These are phyloP conservation scores for Aelia acuminata DNA, from an alignment of 2,888 invertebrate species.

Conservation along the genomic window DNA sequence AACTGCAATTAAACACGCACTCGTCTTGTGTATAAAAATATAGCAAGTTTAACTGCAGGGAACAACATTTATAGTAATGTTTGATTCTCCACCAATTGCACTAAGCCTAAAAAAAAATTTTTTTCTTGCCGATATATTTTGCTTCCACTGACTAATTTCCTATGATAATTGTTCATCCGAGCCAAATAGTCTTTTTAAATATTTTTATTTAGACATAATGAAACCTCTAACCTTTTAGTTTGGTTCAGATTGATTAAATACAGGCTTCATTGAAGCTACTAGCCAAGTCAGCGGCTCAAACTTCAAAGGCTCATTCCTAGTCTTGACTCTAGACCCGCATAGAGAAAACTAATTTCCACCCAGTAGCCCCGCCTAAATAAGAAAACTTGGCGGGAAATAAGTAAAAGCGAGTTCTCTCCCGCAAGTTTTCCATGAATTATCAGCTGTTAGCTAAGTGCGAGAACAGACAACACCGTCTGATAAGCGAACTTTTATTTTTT, in stretches of 20 bases:
- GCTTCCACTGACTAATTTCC: no score
- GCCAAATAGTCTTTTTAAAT: no score
- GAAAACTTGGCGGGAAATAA: not conserved
- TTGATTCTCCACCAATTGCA: no score
- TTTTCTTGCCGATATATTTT: no score
- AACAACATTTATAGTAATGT: no score
- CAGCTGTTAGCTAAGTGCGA: not conserved
- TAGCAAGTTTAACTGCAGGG: no score
- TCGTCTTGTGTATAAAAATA: no score
- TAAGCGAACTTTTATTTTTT: no score
- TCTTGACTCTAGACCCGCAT: not conserved
- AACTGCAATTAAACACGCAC: no score
- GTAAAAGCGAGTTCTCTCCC: conserved; percentile 13
- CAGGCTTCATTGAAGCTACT: not conserved
- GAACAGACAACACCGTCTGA: not conserved
- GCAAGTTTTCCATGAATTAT: not conserved
- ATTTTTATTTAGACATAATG: not conserved
- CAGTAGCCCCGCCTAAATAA: not conserved
- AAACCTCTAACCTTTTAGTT: not conserved
- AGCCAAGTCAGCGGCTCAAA: not conserved
- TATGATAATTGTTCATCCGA: no score
- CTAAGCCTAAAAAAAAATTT: no score
- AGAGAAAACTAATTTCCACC: conserved; percentile 5
- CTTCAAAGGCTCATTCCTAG: not conserved
- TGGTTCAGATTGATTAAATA: not conserved